These are phyloP conservation scores for Pantala flavescens DNA, from an alignment of 1,140 invertebrate genomes.

Conservation along the genomic window DNA sequence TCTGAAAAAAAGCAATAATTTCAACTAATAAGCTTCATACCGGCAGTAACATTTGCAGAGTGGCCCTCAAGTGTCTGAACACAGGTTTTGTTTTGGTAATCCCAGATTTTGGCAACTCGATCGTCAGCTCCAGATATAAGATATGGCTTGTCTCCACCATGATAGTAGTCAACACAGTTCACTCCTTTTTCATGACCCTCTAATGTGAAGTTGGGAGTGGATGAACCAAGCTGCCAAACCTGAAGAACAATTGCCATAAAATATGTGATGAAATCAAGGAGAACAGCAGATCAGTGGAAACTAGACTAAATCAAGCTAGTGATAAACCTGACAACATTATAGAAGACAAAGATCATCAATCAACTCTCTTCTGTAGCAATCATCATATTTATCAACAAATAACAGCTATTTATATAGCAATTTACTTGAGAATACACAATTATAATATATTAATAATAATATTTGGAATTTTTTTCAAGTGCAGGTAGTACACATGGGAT, in stretches of 20 bases:
- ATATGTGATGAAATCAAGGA: too few relatives aligned
- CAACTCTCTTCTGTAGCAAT: neutral
- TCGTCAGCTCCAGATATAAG: constrained; percentile 98
- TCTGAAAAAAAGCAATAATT: too few relatives aligned
- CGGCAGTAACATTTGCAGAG: constrained; percentile 85
- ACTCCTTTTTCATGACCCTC: constrained; percentile 99
- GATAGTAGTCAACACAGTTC: constrained; percentile 98
- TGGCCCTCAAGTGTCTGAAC: constrained; percentile 97
- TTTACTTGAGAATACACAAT: too few relatives aligned
- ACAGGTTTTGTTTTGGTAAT: constrained; percentile 99
- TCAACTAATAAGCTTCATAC: constrained; percentile 21
- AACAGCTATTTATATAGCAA: too few relatives aligned
- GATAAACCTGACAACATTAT: too few relatives aligned
- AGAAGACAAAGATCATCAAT: too few relatives aligned
- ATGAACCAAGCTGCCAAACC: constrained; percentile 95
- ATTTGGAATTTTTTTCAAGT: too few relatives aligned
- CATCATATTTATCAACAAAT: too few relatives aligned
- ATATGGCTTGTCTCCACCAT: constrained; percentile 99
- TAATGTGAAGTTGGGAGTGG: constrained; percentile 94
- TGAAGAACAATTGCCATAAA: constrained; percentile 26
- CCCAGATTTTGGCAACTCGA: constrained; percentile 96
- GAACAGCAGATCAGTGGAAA: too few relatives aligned
- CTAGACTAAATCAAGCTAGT: too few relatives aligned
- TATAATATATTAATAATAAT: too few relatives aligned
- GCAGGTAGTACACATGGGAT: too few relatives aligned